Conservation (phyloP, 1,140 invertebrate genomes). For the Drosophila leontia region DNA sequence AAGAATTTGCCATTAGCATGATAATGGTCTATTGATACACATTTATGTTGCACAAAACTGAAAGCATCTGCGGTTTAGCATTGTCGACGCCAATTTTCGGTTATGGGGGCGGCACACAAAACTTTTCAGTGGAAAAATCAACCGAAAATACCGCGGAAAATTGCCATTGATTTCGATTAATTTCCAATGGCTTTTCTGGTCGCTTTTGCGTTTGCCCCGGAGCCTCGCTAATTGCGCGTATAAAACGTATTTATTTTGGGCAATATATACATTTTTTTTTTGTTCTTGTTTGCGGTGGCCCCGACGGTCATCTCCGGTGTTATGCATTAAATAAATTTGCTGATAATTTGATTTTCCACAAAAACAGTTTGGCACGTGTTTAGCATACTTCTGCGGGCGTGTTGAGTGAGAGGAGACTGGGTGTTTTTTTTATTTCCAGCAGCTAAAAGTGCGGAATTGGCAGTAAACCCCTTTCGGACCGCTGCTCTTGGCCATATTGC, state of each 20-base stretch:
- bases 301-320: constrained; percentile 1
- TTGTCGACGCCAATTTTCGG: constrained; percentile 20
- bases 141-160: constrained; percentile 45
- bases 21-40: constrained; percentile 35
- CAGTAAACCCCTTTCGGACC: not conserved
- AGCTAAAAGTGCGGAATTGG: constrained; percentile 31
- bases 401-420: not conserved
- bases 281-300: constrained; percentile 7
- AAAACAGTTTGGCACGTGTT: constrained; percentile 45
- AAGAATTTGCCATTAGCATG: constrained; percentile 25
- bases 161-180: constrained; percentile 46
- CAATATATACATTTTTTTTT: constrained; percentile 10
- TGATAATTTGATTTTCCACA: constrained; percentile 54
- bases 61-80: constrained; percentile 45
- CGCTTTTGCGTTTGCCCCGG: constrained; percentile 15
- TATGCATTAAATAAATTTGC: constrained; percentile 51
- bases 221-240: constrained; percentile 45
- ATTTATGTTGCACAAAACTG: constrained; percentile 19
- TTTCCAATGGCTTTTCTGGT: constrained; percentile 44
- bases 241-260: constrained; percentile 19
- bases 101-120: constrained; percentile 27
- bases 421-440: not conserved
- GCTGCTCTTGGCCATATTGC: constrained; percentile 13
- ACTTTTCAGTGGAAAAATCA: constrained; percentile 37
- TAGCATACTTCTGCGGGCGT: constrained; percentile 36